Evolutionary conservation across 1,140 invertebrate genomes (phyloP), one percentile per base, ranked within the genome.

Genomic region (Leucophenga varia): DNA sequence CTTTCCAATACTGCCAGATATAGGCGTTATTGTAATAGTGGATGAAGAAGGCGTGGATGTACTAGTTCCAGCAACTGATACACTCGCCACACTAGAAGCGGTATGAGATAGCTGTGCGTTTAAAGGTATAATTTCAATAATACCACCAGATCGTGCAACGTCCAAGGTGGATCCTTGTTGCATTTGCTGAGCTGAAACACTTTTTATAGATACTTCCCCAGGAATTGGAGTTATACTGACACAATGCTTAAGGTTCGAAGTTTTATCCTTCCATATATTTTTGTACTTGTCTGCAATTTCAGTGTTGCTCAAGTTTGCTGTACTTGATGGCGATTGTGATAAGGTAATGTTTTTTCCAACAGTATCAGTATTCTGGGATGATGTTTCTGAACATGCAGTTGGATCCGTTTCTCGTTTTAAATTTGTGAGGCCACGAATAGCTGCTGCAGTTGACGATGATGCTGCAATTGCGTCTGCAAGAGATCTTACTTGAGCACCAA

Each of bases 1-100:
- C 19, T 59, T 64, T 16, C 28, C 20, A 2, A 21, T 16, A 20
- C 40, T 48, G 2, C 63, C 79, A 1, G 82, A 79, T 10, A 89
- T 88, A 3, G 90, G 89, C 0, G 90, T 92, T 31, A 93, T 92
- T 0, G 90, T 92, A 14, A 92, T 89, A 3, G 84, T 72, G 0
- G 64, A 57, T 5, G 61, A 38, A 34, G 60, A 14, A 20, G 53
- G 47, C 2, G 34, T 57, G 3, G 63, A 32, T 4, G 39, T 31
- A 12, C n/a, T n/a, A n/a, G n/a, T n/a, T n/a, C n/a, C n/a, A n/a
- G n/a, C n/a, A n/a, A n/a, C n/a, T n/a, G n/a, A n/a, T n/a, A n/a
- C n/a, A n/a, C n/a, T n/a, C n/a, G n/a, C n/a, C n/a, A n/a, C n/a
- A n/a, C n/a, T n/a, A n/a, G n/a, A n/a, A n/a, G n/a, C n/a, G n/a